These are phyloP conservation scores for Trissolcus japonicus DNA, from an alignment of 2,888 invertebrate species.

Conservation along the genomic window DNA sequence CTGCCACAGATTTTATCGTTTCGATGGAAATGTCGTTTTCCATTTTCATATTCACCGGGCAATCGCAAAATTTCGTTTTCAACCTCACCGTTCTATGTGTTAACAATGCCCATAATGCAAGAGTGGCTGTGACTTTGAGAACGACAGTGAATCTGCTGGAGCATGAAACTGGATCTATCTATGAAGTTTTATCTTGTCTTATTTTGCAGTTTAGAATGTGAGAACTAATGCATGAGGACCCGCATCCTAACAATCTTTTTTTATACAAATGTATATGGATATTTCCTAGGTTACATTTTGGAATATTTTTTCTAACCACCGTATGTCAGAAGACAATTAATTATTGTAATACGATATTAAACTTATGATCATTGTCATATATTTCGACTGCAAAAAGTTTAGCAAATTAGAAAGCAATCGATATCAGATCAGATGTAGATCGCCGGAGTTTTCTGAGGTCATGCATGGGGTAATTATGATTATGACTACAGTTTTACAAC, in stretches of 20 bases:
- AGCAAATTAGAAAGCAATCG: background rate
- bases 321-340: too few species aligned
- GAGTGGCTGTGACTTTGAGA: slow-evolving; percentile 47
- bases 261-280: background rate
- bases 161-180: slow-evolving; percentile 53
- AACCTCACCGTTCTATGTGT: slow-evolving; percentile 30
- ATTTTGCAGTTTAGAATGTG: slow-evolving; percentile 27
- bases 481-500: slow-evolving; percentile 24
- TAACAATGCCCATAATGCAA: slow-evolving; percentile 30
- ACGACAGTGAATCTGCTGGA: slow-evolving; percentile 54
- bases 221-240: slow-evolving; percentile 50
- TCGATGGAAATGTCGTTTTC: background rate
- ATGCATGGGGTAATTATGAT: slow-evolving; percentile 60
- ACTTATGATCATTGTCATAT: too few species aligned
- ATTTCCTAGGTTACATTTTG: background rate
- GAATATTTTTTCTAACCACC: background rate
- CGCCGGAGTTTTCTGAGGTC: slow-evolving; percentile 60
- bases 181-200: slow-evolving; percentile 37
- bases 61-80: slow-evolving; percentile 28
- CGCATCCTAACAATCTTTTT: background rate
- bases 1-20: background rate
- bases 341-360: too few species aligned
- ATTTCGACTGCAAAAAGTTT: too few species aligned
- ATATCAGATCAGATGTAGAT: slow-evolving; percentile 60
- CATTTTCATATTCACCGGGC: background rate